Evolutionary conservation across 2,113 vertebrate genomes (phyloP).

Genomic region (Trogon surrucura): DNA sequence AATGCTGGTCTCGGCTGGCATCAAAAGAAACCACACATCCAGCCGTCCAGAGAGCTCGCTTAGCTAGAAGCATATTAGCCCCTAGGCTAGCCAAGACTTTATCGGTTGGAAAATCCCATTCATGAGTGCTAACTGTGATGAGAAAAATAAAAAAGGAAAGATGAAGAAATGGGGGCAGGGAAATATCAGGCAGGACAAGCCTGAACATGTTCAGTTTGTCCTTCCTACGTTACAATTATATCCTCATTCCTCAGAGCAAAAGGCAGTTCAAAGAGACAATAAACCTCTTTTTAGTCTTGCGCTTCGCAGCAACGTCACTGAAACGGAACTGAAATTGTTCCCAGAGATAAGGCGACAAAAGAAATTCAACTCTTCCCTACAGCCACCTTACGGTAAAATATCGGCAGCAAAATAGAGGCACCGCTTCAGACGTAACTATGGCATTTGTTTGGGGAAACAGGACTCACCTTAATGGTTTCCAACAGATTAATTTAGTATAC

Average conservation of each 20-base stretch:
- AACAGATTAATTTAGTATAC: neutral
- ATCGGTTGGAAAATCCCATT: slow-evolving; percentile 29
- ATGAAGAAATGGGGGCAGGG: neutral
- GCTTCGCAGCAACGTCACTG: neutral
- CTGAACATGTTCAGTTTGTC: slow-evolving; percentile 51
- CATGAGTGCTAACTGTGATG: neutral
- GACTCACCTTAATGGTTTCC: neutral
- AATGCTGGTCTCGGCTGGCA: neutral
- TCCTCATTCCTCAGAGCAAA: slow-evolving; percentile 61
- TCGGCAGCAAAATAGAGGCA: neutral
- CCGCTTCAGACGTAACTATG: neutral
- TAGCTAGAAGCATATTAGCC: neutral
- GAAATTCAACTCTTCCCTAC: slow-evolving; percentile 22
- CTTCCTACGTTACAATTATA: slow-evolving; percentile 29
- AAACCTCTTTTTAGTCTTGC: slow-evolving; percentile 18
- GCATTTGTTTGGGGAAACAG: neutral
- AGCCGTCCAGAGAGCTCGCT: neutral
- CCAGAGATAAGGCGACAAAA: slow-evolving; percentile 55
- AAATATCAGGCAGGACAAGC: slow-evolving; percentile 42
- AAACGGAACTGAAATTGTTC: slow-evolving; percentile 41
- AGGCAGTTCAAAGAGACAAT: slow-evolving; percentile 64
- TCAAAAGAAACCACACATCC: neutral
- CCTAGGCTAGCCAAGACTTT: neutral
- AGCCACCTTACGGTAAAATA: neutral
- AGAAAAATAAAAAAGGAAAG: neutral